Conservation (phyloP, 2,888 invertebrate species). For the Nomada flava region DNA sequence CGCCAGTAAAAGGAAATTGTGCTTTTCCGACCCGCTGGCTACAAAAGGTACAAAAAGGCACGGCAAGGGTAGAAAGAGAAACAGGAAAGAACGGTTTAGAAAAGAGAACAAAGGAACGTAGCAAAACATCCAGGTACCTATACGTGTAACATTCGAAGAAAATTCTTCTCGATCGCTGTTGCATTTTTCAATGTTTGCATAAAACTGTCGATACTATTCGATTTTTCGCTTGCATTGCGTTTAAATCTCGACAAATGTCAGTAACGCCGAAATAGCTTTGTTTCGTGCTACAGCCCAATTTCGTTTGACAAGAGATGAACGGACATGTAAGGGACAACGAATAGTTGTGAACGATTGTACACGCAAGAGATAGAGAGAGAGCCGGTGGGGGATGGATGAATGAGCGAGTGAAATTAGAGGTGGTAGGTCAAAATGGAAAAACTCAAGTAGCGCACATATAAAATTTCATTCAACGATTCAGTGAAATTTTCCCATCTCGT, state of each 20-base stretch:
- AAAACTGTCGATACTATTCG: slow-evolving; percentile 60
- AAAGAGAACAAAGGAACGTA: neutral
- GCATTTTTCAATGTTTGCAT: neutral
- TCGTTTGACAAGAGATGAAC: neutral
- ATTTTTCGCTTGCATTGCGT: slow-evolving; percentile 42
- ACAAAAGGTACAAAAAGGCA: neutral
- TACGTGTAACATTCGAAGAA: neutral
- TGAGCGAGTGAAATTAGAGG: too few species aligned
- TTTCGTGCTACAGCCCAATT: neutral
- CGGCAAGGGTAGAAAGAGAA: neutral
- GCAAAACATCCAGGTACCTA: neutral
- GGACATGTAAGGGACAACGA: too few species aligned
- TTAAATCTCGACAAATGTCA: slow-evolving; percentile 48
- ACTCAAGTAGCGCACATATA: too few species aligned
- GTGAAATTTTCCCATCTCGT: too few species aligned
- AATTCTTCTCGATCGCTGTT: slow-evolving; percentile 6
- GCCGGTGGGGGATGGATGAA: too few species aligned
- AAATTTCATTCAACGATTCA: too few species aligned
- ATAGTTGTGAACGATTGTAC: neutral
- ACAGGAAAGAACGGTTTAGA: too few species aligned
- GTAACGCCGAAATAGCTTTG: slow-evolving; percentile 26
- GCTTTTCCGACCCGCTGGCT: too few species aligned
- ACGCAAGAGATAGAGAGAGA: neutral
- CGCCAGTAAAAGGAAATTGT: neutral
- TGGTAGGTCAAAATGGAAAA: too few species aligned